phyloP scores from a whole-genome alignment of 2,888 invertebrate species.

The Villa cingulata region DNA sequence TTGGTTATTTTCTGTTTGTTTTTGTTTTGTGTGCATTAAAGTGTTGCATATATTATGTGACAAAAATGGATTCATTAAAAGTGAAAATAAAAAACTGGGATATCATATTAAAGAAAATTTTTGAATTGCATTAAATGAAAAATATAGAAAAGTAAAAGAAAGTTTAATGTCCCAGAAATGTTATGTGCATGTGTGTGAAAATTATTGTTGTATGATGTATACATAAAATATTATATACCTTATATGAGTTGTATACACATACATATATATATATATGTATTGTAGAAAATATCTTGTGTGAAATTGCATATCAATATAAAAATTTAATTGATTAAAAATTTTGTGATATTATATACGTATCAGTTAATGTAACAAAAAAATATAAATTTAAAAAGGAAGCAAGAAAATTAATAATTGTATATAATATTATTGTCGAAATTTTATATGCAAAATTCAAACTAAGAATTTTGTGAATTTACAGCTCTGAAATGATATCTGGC shows the following conservation, averaged over 20 bases:
- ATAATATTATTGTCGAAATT: neutral
- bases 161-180: neutral
- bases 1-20: too few species aligned
- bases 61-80: neutral
- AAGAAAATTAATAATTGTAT: neutral
- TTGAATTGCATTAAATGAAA: too few species aligned
- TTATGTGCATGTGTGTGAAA: too few species aligned
- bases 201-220: neutral
- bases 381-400: neutral
- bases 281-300: too few species aligned
- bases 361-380: neutral
- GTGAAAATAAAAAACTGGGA: too few species aligned
- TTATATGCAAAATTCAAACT: too few species aligned
- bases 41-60: neutral
- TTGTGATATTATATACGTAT: neutral
- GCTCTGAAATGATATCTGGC: neutral
- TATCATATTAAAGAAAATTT: too few species aligned
- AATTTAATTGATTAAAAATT: neutral
- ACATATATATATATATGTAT: neutral
- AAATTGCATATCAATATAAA: neutral
- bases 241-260: neutral
- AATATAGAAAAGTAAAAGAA: too few species aligned
- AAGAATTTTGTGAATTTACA: too few species aligned
- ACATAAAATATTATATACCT: neutral
- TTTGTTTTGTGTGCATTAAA: neutral